phyloP scores from a whole-genome alignment of 2,888 invertebrate species.

The Lochmaea capreae region DNA sequence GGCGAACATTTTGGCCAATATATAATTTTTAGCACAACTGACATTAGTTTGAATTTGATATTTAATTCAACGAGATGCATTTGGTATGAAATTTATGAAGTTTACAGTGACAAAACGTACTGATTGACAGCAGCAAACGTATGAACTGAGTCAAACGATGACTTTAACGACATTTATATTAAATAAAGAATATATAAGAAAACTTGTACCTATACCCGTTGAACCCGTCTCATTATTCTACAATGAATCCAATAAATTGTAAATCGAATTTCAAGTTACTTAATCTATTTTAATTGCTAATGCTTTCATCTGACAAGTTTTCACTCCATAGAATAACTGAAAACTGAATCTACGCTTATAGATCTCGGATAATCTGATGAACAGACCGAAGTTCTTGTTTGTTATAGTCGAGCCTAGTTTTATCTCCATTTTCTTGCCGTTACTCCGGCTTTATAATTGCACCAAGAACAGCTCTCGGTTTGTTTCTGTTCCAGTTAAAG shows the following conservation, averaged over 20 bases:
- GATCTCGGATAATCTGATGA: constrained; percentile 3
- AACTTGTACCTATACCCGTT: not conserved
- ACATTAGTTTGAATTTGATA: too few relatives aligned
- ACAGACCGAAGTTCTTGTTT: constrained; percentile 1
- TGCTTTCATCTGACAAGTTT: not conserved
- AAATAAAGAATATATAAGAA: too few relatives aligned
- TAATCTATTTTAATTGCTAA: not conserved
- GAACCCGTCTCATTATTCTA: not conserved
- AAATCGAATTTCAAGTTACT: not conserved
- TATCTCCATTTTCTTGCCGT: not conserved
- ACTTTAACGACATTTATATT: too few relatives aligned
- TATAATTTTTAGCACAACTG: too few relatives aligned
- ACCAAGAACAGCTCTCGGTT: not conserved
- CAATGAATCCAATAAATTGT: not conserved
- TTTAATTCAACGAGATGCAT: too few relatives aligned
- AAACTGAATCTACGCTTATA: not conserved
- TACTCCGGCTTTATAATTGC: not conserved
- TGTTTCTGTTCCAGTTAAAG: not conserved
- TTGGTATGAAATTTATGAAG: too few relatives aligned
- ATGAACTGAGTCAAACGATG: too few relatives aligned
- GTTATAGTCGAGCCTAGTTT: not conserved
- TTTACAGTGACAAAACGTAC: too few relatives aligned
- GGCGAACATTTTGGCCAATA: too few relatives aligned
- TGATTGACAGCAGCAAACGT: too few relatives aligned
- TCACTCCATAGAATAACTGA: constrained; percentile 4